phyloP scores from a whole-genome alignment of 2,888 invertebrate species.

The Agrenia bidenticulata region DNA sequence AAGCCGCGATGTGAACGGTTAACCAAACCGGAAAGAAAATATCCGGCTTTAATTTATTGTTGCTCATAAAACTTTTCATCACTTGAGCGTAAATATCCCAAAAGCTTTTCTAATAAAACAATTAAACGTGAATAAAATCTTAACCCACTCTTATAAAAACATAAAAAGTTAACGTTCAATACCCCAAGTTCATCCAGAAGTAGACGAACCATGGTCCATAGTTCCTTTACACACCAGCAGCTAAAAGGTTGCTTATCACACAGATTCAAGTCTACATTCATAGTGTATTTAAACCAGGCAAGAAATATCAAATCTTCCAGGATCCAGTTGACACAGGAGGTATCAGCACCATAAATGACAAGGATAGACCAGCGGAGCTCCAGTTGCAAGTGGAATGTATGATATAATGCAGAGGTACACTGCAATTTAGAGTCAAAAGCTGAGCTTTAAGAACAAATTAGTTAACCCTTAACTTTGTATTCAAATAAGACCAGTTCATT shows the following conservation, averaged over 20 bases:
- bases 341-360: slow-evolving; percentile 47
- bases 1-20: slow-evolving; percentile 33
- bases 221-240: slow-evolving; percentile 63
- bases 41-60: slow-evolving; percentile 11
- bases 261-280: not conserved
- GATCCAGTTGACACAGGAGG: slow-evolving; percentile 33
- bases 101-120: slow-evolving; percentile 19
- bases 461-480: not conserved
- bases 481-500: no score
- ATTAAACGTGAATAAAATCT: not conserved
- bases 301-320: slow-evolving; percentile 43
- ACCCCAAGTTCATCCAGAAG: slow-evolving; percentile 56
- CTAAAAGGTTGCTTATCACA: slow-evolving; percentile 60
- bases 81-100: slow-evolving; percentile 19
- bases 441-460: not conserved
- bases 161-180: not conserved
- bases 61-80: slow-evolving; percentile 2
- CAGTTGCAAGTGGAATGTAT: slow-evolving; percentile 60
- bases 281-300: slow-evolving; percentile 31
- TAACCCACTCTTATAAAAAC: no score
- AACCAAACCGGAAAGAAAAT: slow-evolving; percentile 46
- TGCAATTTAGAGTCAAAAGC: slow-evolving; percentile 52
- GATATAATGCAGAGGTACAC: slow-evolving; percentile 59
- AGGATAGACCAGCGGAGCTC: slow-evolving; percentile 60
- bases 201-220: slow-evolving; percentile 62